Evolutionary conservation across 2,797 vertebrate species (phyloP).

Genomic region (Phoebastria nigripes): DNA sequence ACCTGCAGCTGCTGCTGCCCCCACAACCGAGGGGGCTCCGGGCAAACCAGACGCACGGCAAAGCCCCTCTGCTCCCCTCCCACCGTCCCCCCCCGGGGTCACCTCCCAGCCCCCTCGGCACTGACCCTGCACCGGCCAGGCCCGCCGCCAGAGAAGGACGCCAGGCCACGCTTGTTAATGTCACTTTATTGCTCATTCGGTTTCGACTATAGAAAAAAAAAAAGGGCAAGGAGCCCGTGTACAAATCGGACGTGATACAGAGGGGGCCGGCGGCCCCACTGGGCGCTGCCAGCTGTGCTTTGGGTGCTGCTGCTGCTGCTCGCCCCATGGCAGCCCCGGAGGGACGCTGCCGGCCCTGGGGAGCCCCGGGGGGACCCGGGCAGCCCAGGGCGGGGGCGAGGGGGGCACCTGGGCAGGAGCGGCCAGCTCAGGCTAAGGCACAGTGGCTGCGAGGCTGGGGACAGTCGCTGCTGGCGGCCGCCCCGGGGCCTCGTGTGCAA

Average conservation of each 20-base stretch:
- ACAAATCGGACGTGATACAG: conserved; percentile 55
- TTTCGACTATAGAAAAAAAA: conserved; percentile 61
- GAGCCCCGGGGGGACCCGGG: background rate
- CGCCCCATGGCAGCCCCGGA: background rate
- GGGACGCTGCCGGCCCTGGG: background rate
- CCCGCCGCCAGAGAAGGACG: background rate
- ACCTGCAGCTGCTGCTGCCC: background rate
- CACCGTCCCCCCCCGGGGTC: accelerated
- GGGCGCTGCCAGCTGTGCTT: conserved; percentile 40
- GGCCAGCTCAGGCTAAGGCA: conserved; percentile 52
- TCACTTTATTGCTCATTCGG: conserved; percentile 62
- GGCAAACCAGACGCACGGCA: background rate
- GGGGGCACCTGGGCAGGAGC: background rate
- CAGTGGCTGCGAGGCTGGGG: conserved; percentile 2
- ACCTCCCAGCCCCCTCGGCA: background rate
- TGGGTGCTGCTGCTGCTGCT: conserved; percentile 7
- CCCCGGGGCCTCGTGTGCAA: conserved; percentile 39
- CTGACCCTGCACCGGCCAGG: background rate
- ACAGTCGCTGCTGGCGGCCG: background rate
- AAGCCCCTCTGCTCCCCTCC: background rate
- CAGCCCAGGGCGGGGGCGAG: background rate
- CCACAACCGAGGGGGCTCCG: accelerated
- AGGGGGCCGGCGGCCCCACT: background rate
- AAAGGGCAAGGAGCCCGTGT: conserved; percentile 32
- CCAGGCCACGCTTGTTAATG: conserved; percentile 14